Conservation (phyloP, 2,113 vertebrate genomes). For the Calidris pugnax region DNA sequence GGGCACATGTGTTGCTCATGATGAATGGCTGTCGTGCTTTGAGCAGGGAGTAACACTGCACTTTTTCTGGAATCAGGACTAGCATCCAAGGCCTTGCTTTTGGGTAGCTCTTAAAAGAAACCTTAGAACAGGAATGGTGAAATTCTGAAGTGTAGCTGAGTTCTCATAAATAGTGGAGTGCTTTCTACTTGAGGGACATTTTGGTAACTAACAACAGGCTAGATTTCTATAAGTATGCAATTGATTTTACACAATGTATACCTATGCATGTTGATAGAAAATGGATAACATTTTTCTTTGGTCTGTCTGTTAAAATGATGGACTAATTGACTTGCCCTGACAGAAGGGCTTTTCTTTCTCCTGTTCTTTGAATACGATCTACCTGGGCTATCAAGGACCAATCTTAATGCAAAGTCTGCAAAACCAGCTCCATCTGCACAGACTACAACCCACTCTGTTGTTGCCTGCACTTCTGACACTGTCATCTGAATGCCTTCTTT, state of each 20-base stretch:
- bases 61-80: background rate
- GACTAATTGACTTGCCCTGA: background rate
- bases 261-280: background rate
- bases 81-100: background rate
- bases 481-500: background rate
- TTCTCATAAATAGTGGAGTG: background rate
- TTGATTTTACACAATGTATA: background rate
- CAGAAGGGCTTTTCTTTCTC: background rate
- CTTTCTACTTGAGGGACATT: background rate
- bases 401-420: background rate
- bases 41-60: background rate
- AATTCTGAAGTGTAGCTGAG: background rate
- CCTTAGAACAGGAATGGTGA: background rate
- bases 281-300: background rate
- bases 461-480: background rate
- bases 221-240: background rate
- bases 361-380: background rate
- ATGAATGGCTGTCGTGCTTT: background rate
- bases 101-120: background rate
- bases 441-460: background rate
- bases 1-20: background rate
- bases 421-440: background rate
- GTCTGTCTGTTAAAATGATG: background rate
- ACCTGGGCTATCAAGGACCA: background rate
- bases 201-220: background rate